A percentile compares a stretch with the other conserved stretches of the same genome.
phyloP scores from a whole-genome alignment of 2,888 invertebrate genomes.

The Dioctria rufipes region DNA sequence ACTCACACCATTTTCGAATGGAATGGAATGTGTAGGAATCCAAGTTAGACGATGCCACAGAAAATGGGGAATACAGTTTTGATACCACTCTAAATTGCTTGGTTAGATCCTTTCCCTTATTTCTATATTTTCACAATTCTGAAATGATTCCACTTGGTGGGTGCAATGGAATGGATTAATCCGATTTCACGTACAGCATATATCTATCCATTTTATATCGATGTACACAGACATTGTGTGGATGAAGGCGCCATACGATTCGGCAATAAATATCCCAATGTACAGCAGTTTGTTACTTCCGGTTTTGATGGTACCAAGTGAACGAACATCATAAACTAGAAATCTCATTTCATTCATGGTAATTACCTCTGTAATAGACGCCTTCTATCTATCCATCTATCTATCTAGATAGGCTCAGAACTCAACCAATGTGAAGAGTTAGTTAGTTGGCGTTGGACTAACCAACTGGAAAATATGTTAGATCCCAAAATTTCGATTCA shows the following conservation, averaged over 20 bases:
- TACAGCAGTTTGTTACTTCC: slow-evolving; percentile 1
- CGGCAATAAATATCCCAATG: slow-evolving; percentile 26
- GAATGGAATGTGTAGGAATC: background rate
- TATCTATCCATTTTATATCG: slow-evolving; percentile 5
- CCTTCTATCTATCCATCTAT: too few species aligned
- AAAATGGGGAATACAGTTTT: background rate
- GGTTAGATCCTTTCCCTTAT: slow-evolving; percentile 4
- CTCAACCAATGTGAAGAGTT: background rate
- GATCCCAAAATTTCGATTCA: background rate
- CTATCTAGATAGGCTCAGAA: too few species aligned
- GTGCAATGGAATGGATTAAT: background rate
- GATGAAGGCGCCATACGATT: slow-evolving; percentile 4
- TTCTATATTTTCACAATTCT: slow-evolving; percentile 12
- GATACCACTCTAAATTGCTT: background rate
- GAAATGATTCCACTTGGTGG: background rate
- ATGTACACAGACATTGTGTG: background rate
- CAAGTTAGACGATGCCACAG: slow-evolving; percentile 9
- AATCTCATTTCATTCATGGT: slow-evolving; percentile 35
- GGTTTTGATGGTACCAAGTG: background rate
- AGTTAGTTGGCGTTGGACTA: background rate
- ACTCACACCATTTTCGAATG: background rate
- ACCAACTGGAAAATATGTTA: too few species aligned
- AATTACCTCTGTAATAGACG: slow-evolving; percentile 29
- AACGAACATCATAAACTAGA: slow-evolving; percentile 15
- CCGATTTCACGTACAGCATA: background rate